phyloP scores from a whole-genome alignment of 1,140 invertebrate species.

The Euwallacea similis region DNA sequence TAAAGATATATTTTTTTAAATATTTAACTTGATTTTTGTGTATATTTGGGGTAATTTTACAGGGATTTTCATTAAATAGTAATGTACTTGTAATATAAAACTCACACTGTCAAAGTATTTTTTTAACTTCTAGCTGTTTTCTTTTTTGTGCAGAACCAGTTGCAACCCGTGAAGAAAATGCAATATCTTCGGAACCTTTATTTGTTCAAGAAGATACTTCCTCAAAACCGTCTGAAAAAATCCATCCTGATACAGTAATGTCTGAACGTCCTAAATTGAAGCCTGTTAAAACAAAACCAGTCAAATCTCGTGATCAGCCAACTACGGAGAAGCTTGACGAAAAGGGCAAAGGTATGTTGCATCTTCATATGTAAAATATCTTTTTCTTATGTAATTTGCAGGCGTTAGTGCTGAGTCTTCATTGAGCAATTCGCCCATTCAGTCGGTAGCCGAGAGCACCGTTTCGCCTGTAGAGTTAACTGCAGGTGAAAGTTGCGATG shows the following conservation, averaged over 20 bases:
- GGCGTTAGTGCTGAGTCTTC: conserved; percentile 10
- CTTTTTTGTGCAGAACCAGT: too few species aligned
- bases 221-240: too few species aligned
- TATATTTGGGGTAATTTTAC: too few species aligned
- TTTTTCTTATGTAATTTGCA: neutral
- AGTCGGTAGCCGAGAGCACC: conserved; percentile 6
- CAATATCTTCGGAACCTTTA: neutral
- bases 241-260: too few species aligned
- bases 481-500: conserved; percentile 31
- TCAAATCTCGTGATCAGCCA: neutral
- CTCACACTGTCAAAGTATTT: too few species aligned
- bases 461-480: conserved; percentile 11
- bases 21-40: too few species aligned
- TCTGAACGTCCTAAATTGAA: neutral
- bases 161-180: neutral
- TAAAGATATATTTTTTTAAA: too few species aligned
- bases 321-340: neutral
- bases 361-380: too few species aligned
- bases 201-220: neutral
- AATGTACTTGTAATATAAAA: too few species aligned
- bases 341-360: neutral
- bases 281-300: neutral
- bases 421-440: conserved; percentile 12
- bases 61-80: too few species aligned
- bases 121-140: too few species aligned